Base-by-base conservation (phyloP, 2,888 invertebrate species). In the Silvanus unidentatus region DNA sequence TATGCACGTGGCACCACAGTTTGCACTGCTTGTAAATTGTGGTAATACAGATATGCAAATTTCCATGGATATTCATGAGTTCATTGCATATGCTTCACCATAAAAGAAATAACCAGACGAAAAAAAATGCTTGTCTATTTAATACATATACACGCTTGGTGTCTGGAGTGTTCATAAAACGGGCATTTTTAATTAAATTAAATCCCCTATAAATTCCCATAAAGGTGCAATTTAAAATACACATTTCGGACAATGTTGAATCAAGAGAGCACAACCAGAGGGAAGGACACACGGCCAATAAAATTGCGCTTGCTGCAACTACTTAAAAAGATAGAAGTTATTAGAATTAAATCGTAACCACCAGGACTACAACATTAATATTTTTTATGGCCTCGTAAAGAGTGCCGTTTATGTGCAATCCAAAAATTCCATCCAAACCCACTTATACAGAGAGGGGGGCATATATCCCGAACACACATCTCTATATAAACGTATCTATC, bases 41-140 rank as follows among this genome's bases (percentile, higher is more conserved):
- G 57, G 58, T 57, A 55, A 62, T 60, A 58, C 57, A 57, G 60
- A 59, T 60, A 62, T 62, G 62, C 60, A 62, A 62, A 60, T 62
- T 57, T 54, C 42, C 55, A 61, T 61, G 61, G 58, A 55, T 61
- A 61, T 60, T 61, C 59, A 60, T 61, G 61, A 60, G 54, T 32
- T 32, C 32, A 47, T 37, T 47, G 45, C 47, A 50, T 44, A 50
- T 47, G 50, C 41, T 44, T 30, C 15, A 32, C 30, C 11, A 40
- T 15, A 40, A 40, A 40, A 40, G 28, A 29, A 2, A 32, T 9
- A 32, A 12, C 4, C n/a, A 32, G 6, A 22, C 3, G 8, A 22
- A 22, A 22, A 8, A 22, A 22, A 22, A 5, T 22, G 8, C 8
- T 5, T 8, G 8, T 22, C 3, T 22, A 22, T 22, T 3, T 22